Evolutionary conservation across 2,888 invertebrate genomes (phyloP).

Genomic region (Caenorhabditis imperialis): DNA sequence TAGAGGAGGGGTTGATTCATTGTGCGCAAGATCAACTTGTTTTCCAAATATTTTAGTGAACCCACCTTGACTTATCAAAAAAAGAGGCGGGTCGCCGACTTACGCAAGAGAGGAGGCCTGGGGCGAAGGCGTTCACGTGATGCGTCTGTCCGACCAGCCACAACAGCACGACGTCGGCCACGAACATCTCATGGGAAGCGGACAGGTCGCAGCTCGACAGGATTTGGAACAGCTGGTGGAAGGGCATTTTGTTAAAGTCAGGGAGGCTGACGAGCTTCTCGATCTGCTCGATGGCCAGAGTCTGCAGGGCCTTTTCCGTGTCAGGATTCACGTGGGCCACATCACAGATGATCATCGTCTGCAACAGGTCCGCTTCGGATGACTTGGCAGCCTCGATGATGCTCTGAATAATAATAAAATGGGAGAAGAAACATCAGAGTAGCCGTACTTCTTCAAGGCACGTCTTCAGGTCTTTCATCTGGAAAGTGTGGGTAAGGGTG

Average conservation of each 20-base stretch:
- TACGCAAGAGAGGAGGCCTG: constrained; percentile 28
- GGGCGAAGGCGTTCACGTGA: constrained; percentile 30
- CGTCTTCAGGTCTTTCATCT: constrained; percentile 42
- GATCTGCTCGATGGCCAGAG: constrained; percentile 30
- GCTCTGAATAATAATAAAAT: constrained; percentile 16
- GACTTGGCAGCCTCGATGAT: constrained; percentile 39
- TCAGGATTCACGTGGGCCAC: constrained; percentile 43
- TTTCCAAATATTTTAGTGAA: no score
- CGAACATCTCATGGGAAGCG: constrained; percentile 46
- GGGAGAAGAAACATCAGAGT: neutral
- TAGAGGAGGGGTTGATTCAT: constrained; percentile 1
- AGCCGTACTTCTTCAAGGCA: constrained; percentile 41
- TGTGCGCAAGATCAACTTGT: no score
- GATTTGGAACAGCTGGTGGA: constrained; percentile 43
- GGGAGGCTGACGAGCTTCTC: constrained; percentile 45
- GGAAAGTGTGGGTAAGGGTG: constrained; percentile 47
- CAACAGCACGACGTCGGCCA: constrained; percentile 51
- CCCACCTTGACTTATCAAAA: neutral
- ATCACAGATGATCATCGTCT: constrained; percentile 46
- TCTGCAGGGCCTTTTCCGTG: constrained; percentile 40
- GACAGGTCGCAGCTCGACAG: constrained; percentile 50
- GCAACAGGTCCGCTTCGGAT: constrained; percentile 47
- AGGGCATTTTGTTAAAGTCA: constrained; percentile 46
- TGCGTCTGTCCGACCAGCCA: constrained; percentile 52
- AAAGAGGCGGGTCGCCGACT: neutral